Percentiles rank a stretch among this genome's conserved stretches.
Evolutionary conservation across 1,140 invertebrate species (phyloP).

Genomic region (Atta texana): DNA sequence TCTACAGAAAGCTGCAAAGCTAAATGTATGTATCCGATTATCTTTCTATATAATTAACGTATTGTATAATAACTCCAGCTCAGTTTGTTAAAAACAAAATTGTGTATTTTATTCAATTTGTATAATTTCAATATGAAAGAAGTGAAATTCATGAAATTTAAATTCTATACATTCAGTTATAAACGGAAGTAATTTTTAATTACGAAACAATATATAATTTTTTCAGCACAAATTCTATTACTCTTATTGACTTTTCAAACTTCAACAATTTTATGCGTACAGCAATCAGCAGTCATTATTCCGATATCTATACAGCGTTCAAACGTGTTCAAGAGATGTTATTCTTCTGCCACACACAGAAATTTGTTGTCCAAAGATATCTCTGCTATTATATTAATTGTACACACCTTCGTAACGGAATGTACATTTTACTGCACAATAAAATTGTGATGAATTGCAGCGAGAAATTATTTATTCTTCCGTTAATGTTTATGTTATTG

Average conservation of each 20-base stretch:
- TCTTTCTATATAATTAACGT: constrained; percentile 54
- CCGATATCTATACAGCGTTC: constrained; percentile 48
- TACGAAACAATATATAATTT: constrained; percentile 11
- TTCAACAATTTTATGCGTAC: constrained; percentile 37
- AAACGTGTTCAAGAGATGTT: constrained; percentile 57
- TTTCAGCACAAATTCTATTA: constrained; percentile 12
- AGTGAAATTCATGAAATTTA: constrained; percentile 28
- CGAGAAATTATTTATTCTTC: not conserved
- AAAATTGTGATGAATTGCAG: constrained; percentile 72
- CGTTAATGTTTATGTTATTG: not conserved
- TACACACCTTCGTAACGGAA: constrained; percentile 70
- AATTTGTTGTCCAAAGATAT: constrained; percentile 70
- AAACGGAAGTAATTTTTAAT: constrained; percentile 1
- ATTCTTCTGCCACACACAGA: constrained; percentile 53
- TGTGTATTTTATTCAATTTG: constrained; percentile 50
- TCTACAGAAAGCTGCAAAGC: constrained; percentile 47
- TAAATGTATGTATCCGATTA: constrained; percentile 51
- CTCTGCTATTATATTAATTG: constrained; percentile 67
- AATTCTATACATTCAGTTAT: constrained; percentile 30
- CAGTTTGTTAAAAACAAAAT: constrained; percentile 18
- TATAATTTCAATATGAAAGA: constrained; percentile 40
- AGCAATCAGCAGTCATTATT: constrained; percentile 12
- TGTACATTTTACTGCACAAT: constrained; percentile 75
- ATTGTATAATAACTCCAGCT: constrained; percentile 51
- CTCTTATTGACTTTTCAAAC: constrained; percentile 21